phyloP scores from a whole-genome alignment of 2,797 vertebrate species.

The Tolypeutes matacus region DNA sequence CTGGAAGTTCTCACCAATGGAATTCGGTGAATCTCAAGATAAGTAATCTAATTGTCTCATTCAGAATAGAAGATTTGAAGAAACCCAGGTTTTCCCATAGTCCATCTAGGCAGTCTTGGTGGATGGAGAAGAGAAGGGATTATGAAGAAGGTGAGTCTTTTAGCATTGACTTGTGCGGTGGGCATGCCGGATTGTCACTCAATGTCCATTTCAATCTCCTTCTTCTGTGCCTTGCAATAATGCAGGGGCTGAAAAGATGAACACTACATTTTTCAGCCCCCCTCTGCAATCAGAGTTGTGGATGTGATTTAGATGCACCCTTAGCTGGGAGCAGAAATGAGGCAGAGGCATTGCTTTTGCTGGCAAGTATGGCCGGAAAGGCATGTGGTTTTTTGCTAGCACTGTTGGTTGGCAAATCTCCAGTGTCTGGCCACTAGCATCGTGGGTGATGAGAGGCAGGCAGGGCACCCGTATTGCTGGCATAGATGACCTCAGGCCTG shows the following conservation, averaged over 20 bases:
- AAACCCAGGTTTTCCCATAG: not conserved
- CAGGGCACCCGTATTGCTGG: not conserved
- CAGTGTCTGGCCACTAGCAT: not conserved
- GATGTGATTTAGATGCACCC: not conserved
- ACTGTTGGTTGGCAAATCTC: not conserved
- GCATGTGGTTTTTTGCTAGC: not conserved
- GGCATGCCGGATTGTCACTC: not conserved
- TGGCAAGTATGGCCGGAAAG: not conserved
- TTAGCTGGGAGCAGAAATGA: not conserved
- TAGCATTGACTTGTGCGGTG: not conserved
- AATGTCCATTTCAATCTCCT: not conserved
- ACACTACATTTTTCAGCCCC: not conserved
- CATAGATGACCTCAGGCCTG: not conserved
- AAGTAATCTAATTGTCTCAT: not conserved
- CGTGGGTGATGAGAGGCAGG: not conserved
- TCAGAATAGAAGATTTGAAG: conserved; percentile 11
- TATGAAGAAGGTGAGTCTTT: not conserved
- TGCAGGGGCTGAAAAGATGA: not conserved
- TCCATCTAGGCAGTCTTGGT: not conserved
- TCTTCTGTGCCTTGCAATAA: not conserved
- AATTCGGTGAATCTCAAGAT: not conserved
- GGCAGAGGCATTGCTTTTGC: not conserved
- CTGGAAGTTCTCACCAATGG: not conserved
- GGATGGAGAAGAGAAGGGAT: not conserved
- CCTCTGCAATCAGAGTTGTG: not conserved